Percentiles rank a stretch among this genome's conserved stretches.
Conservation (phyloP, 2,113 vertebrate genomes). For the Protobothrops mucrosquamatus region DNA sequence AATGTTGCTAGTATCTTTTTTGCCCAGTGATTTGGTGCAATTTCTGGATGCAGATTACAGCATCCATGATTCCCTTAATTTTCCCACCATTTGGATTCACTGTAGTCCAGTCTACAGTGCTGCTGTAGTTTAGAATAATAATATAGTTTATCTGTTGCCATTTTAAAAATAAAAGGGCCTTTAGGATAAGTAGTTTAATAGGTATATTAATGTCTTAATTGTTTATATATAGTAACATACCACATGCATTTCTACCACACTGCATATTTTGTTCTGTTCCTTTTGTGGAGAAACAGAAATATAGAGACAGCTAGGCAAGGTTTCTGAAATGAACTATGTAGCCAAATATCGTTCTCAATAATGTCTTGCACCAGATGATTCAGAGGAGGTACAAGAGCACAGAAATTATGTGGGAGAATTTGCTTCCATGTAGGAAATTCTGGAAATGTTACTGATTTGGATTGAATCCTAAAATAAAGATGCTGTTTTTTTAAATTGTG, state of each 20-base stretch:
- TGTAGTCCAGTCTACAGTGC: slow-evolving; percentile 6
- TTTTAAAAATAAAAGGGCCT: slow-evolving; percentile 39
- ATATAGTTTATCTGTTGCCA: slow-evolving; percentile 44
- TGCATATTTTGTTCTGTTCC: not conserved
- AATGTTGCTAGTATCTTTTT: not conserved
- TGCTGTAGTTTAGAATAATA: slow-evolving; percentile 22
- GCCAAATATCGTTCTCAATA: not conserved
- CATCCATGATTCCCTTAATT: not conserved
- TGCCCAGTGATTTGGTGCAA: not conserved
- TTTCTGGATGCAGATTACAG: not conserved
- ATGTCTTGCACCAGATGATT: slow-evolving; percentile 7
- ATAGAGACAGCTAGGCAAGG: not conserved
- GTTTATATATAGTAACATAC: slow-evolving; percentile 15
- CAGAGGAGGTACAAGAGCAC: slow-evolving; percentile 15
- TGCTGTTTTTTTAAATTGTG: not conserved
- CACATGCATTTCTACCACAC: not conserved
- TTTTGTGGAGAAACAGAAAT: not conserved
- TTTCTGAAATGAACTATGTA: not conserved
- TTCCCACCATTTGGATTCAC: not conserved
- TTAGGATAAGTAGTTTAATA: slow-evolving; percentile 40
- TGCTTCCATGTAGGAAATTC: slow-evolving; percentile 4
- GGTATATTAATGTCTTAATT: slow-evolving; percentile 24
- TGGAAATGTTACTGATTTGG: slow-evolving; percentile 15
- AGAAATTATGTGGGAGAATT: slow-evolving; percentile 10
- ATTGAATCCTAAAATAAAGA: slow-evolving; percentile 9